phyloP scores from a whole-genome alignment of 64 coral and sea anemone species.

The Pocillopora verrucosa region DNA sequence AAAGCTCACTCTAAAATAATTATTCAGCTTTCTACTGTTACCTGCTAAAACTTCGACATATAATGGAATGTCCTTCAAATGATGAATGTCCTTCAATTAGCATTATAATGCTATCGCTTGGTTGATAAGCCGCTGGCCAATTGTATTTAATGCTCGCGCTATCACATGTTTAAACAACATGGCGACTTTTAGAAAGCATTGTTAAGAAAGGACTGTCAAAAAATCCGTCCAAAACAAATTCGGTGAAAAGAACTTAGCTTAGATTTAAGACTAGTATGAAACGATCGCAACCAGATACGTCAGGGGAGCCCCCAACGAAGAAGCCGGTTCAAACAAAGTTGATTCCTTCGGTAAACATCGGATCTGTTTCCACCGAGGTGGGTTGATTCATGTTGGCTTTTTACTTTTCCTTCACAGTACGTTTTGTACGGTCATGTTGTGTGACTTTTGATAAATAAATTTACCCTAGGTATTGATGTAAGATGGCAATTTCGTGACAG shows the following conservation, averaged over 20 bases:
- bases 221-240: neutral
- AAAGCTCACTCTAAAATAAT: too few species aligned
- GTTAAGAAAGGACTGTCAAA: too few species aligned
- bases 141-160: too few species aligned
- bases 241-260: neutral
- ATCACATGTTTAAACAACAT: neutral
- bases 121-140: neutral
- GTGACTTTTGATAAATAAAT: too few species aligned
- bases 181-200: neutral
- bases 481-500: too few species aligned
- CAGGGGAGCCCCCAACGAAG: slow-evolving; percentile 47
- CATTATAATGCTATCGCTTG: neutral
- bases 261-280: slow-evolving; percentile 25
- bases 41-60: neutral
- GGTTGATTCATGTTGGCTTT: neutral
- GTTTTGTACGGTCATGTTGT: too few species aligned
- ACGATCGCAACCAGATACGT: slow-evolving; percentile 64
- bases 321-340: slow-evolving; percentile 51
- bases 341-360: slow-evolving; percentile 59
- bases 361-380: slow-evolving; percentile 73
- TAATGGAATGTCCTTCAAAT: neutral
- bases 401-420: too few species aligned
- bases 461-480: too few species aligned
- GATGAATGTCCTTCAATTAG: neutral
- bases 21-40: neutral